Percentiles rank a stretch among this genome's conserved stretches.
phyloP scores from a whole-genome alignment of 2,888 invertebrate genomes.

The Pterobdella sp. region DNA sequence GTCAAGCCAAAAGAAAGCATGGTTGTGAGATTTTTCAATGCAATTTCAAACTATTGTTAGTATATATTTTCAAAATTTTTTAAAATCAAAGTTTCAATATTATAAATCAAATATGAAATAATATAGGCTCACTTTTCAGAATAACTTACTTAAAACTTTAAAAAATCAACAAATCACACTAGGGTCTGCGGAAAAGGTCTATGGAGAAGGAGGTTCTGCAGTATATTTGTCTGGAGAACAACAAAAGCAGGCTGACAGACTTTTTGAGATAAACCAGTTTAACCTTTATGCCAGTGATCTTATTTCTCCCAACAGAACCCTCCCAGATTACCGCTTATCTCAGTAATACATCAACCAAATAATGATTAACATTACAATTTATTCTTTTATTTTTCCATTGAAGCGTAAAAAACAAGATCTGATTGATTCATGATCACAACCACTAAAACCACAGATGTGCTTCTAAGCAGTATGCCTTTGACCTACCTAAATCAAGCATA shows the following conservation, averaged over 20 bases:
- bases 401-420: background rate
- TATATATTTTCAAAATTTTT: too few species aligned
- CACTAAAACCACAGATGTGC: conserved; percentile 56
- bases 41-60: too few species aligned
- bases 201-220: conserved; percentile 85
- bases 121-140: too few species aligned
- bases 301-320: conserved; percentile 88
- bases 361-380: background rate
- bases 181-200: conserved; percentile 56
- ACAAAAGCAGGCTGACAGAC: conserved; percentile 80
- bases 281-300: conserved; percentile 94
- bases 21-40: too few species aligned
- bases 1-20: too few species aligned
- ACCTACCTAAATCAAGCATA: conserved; percentile 49
- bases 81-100: too few species aligned
- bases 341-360: conserved; percentile 60
- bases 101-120: too few species aligned
- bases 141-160: too few species aligned
- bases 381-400: background rate
- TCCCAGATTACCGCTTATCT: conserved; percentile 82
- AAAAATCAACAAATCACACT: too few species aligned
- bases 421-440: background rate
- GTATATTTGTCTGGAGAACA: conserved; percentile 79
- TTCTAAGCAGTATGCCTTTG: conserved; percentile 52
- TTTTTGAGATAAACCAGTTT: conserved; percentile 96